Percentiles rank a stretch among this genome's conserved stretches.
Evolutionary conservation across 2,113 vertebrate genomes (phyloP).

Genomic region (Tragelaphus buxtoni): DNA sequence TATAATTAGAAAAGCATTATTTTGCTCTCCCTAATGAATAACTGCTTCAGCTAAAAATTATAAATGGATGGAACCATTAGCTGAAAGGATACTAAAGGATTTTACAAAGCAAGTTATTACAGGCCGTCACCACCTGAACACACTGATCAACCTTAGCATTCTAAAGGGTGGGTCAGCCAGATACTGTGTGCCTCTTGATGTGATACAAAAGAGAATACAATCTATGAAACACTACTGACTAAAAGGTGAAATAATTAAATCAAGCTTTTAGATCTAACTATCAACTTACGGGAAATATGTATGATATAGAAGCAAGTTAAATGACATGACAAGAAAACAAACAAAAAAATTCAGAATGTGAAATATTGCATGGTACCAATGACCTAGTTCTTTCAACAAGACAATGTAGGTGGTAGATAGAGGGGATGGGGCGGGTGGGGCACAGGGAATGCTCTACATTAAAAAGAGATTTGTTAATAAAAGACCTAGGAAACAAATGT

Average conservation of each 20-base stretch:
- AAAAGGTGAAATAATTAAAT: slow-evolving; percentile 15
- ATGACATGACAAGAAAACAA: background rate
- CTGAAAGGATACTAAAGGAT: background rate
- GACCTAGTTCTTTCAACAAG: background rate
- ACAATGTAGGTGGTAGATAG: background rate
- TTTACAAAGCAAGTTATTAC: background rate
- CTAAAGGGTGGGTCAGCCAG: background rate
- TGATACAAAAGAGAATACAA: background rate
- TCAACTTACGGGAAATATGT: background rate
- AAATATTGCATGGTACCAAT: background rate
- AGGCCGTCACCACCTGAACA: background rate
- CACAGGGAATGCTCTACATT: background rate
- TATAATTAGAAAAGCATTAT: background rate
- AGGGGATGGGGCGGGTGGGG: background rate
- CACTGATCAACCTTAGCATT: background rate
- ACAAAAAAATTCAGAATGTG: slow-evolving; percentile 5
- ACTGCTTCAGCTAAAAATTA: background rate
- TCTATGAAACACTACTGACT: background rate
- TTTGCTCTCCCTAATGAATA: background rate
- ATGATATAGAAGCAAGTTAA: background rate
- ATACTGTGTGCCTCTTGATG: background rate
- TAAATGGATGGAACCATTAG: background rate
- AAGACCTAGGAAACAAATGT: slow-evolving; percentile 15
- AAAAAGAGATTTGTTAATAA: slow-evolving; percentile 17
- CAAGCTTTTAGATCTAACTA: slow-evolving; percentile 7